Evolutionary conservation across 1,140 invertebrate genomes (phyloP).

Genomic region (Cyclina sinensis): DNA sequence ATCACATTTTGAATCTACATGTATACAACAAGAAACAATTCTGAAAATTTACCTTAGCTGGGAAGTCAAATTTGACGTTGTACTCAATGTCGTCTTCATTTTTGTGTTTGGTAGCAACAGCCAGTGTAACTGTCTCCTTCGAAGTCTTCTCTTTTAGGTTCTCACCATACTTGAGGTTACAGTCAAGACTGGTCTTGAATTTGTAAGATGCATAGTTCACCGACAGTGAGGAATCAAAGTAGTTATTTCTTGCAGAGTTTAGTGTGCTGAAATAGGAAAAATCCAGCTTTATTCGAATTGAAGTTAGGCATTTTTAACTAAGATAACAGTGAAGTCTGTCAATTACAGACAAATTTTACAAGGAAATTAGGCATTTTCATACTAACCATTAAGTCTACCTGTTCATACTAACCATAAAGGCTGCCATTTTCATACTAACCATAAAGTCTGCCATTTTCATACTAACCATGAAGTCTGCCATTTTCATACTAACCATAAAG

Average conservation of each 20-base stretch:
- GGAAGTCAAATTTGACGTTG: slow-evolving; percentile 51
- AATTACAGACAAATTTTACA: too few relatives aligned
- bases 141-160: slow-evolving; percentile 61
- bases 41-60: slow-evolving; percentile 48
- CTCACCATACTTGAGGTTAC: slow-evolving; percentile 69
- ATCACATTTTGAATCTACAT: too few relatives aligned
- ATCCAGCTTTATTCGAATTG: too few relatives aligned
- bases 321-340: too few relatives aligned
- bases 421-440: too few relatives aligned
- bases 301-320: slow-evolving; percentile 4
- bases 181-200: slow-evolving; percentile 41
- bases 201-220: neutral
- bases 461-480: too few relatives aligned
- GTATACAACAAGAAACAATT: too few relatives aligned
- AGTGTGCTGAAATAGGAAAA: slow-evolving; percentile 61
- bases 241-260: slow-evolving; percentile 66
- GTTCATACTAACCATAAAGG: too few relatives aligned
- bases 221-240: slow-evolving; percentile 4
- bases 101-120: slow-evolving; percentile 30
- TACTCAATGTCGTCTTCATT: slow-evolving; percentile 53
- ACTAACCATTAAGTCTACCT: too few relatives aligned
- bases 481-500: too few relatives aligned
- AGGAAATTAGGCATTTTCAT: too few relatives aligned
- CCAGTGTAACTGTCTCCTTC: slow-evolving; percentile 63
- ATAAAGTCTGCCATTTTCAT: too few relatives aligned